Evolutionary conservation across 2,113 vertebrate species (phyloP), one percentile per base, ranked within the genome.

Genomic region (Pedionomus torquatus): DNA sequence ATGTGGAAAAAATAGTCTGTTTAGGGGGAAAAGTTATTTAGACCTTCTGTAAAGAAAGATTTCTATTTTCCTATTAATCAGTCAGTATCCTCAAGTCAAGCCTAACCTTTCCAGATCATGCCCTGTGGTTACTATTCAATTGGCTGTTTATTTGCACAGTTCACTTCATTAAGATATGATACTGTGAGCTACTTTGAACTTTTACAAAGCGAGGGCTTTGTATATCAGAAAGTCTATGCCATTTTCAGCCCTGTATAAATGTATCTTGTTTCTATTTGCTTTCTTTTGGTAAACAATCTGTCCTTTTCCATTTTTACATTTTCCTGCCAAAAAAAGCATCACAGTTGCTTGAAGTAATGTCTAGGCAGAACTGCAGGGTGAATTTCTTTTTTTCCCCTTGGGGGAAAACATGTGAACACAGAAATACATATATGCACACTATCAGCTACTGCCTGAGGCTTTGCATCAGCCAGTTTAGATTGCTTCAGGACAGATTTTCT

Each of bases 401-500:
- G n/a, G 60, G 33, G 11, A 93, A 97, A 91, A 89, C 54, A 64
- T 72, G 43, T 84, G 57, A 95, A 71, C 90, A 84, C 77, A 87
- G 21, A 89, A 95, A 82, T 58, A 87, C 81, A 92, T 95, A 77
- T 72, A 80, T 86, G 39, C 55, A 63, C 17, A 4, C 13, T 24
- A 21, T 14, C 60, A 89, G 39, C 23, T 80, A 68, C 52, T 96
- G 63, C 71, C 83, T 81, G 46, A 92, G 87, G 64, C 79, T 96
- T 78, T 65, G 46, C 85, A 84, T 69, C 46, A 97, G 54, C 37
- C 82, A 90, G 23, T 37, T 93, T 76, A 77, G 25, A 54, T 92
- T 90, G 75, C 77, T 96, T 76, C 92, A 87, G 90, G 89, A 95
- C 30, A 97, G 87, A 97, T 93, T 93, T 95, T 83, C 30, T 54